Percentiles rank a stretch among this genome's conserved stretches.
Evolutionary conservation across 2,888 invertebrate species (phyloP).

Genomic region (Sepioteuthis lessoniana): DNA sequence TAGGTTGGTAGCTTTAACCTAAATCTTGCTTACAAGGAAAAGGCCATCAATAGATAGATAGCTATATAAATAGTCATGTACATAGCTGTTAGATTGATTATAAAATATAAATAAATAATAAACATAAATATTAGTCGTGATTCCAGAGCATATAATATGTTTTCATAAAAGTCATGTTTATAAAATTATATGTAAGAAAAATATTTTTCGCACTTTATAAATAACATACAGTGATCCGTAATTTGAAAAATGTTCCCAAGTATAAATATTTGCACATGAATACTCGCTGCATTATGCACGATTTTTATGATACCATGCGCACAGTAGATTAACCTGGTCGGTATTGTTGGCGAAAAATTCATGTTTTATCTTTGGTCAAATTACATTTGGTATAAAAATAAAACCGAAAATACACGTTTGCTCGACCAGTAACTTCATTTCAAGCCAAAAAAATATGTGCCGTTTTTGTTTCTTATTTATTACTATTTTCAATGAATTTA

Average conservation of each 20-base stretch:
- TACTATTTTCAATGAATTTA: no score
- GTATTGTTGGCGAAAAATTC: neutral
- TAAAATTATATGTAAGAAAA: no score
- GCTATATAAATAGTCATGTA: no score
- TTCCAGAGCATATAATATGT: no score
- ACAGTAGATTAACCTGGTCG: neutral
- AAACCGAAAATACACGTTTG: neutral
- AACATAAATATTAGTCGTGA: no score
- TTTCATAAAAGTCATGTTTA: no score
- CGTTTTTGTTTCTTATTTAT: neutral
- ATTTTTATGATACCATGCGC: neutral
- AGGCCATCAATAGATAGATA: no score
- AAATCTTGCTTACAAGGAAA: no score
- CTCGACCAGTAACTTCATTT: neutral
- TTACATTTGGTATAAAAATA: neutral
- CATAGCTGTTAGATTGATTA: no score
- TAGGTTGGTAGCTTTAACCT: no score
- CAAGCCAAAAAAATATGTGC: neutral
- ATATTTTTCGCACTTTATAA: neutral
- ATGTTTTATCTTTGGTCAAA: neutral
- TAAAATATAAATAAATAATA: no score
- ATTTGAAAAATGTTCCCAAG: neutral
- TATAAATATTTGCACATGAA: neutral
- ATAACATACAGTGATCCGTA: neutral
- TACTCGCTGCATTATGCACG: neutral